Conservation (phyloP, 2,797 vertebrate species). For the Rhadinocentrus ornatus region DNA sequence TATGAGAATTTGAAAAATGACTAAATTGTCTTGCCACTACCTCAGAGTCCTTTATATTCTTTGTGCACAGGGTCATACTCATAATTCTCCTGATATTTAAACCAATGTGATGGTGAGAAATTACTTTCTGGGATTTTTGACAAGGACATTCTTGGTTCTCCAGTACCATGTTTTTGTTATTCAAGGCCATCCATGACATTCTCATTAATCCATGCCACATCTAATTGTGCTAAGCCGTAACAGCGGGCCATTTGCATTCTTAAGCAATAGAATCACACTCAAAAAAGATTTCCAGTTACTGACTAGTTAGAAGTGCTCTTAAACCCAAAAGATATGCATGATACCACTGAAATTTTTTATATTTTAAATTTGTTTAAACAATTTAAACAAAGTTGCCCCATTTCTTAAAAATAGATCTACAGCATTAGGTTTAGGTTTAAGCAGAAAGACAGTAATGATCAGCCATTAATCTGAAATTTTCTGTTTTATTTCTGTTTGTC, state of each 20-base stretch:
- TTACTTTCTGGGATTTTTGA: conserved; percentile 19
- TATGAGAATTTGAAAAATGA: background rate
- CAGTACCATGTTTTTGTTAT: conserved; percentile 27
- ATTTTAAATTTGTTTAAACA: too few species aligned
- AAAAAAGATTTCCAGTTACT: conserved; percentile 24
- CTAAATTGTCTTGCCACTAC: background rate
- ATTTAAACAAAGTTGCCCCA: too few species aligned
- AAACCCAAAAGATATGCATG: background rate
- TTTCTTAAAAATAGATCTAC: conserved; percentile 4
- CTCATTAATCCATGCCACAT: conserved; percentile 72
- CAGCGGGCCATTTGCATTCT: conserved; percentile 50
- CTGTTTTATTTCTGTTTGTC: conserved; percentile 28
- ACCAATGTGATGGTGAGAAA: conserved; percentile 14
- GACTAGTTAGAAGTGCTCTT: conserved; percentile 29
- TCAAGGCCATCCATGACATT: conserved; percentile 51
- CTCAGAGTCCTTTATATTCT: background rate
- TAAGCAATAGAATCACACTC: conserved; percentile 26
- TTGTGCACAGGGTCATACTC: conserved; percentile 3
- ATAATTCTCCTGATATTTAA: conserved; percentile 1
- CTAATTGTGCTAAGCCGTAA: conserved; percentile 74
- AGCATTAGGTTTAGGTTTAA: background rate
- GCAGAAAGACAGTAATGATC: conserved; percentile 2
- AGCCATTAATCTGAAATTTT: conserved; percentile 5
- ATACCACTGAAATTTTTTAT: too few species aligned
- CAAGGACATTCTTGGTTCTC: conserved; percentile 34